These are phyloP conservation scores for Ardeotis arabs DNA, from an alignment of 2,113 vertebrate genomes.

Conservation along the genomic window DNA sequence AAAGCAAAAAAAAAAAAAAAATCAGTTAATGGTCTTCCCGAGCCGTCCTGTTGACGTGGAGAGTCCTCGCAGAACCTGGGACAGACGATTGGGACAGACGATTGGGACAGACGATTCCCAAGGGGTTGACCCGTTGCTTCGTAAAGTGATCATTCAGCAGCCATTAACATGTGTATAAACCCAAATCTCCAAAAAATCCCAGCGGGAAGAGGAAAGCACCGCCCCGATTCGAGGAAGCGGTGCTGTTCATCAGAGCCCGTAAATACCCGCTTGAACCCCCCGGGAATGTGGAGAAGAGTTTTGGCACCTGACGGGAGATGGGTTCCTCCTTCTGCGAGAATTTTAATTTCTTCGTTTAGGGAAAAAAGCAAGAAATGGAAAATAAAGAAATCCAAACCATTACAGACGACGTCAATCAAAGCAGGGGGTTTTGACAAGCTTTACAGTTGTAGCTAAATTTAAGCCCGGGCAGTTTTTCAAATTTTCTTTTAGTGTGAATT, in stretches of 20 bases:
- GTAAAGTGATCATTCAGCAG: neutral
- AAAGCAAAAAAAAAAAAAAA: constrained; percentile 57
- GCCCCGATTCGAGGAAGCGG: rapidly evolving
- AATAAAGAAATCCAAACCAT: neutral
- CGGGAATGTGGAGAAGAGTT: neutral
- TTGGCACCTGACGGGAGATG: neutral
- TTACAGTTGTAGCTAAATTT: neutral
- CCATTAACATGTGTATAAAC: neutral
- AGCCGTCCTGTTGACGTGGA: constrained; percentile 5
- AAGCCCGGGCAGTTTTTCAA: neutral
- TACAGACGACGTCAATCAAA: neutral
- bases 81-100: neutral
- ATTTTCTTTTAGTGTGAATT: constrained; percentile 46
- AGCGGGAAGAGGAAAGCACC: neutral
- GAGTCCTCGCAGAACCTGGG: neutral
- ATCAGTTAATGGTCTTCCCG: constrained; percentile 60
- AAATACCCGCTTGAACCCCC: rapidly evolving
- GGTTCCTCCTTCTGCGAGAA: neutral
- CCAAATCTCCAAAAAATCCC: neutral
- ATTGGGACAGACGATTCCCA: neutral
- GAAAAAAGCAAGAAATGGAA: neutral
- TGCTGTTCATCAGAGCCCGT: neutral
- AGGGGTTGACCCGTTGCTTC: neutral
- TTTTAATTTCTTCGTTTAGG: neutral
- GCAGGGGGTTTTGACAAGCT: neutral